Evolutionary conservation across 2,797 vertebrate genomes (phyloP), one percentile per base, ranked within the genome.

Genomic region (Heliangelus exortis): DNA sequence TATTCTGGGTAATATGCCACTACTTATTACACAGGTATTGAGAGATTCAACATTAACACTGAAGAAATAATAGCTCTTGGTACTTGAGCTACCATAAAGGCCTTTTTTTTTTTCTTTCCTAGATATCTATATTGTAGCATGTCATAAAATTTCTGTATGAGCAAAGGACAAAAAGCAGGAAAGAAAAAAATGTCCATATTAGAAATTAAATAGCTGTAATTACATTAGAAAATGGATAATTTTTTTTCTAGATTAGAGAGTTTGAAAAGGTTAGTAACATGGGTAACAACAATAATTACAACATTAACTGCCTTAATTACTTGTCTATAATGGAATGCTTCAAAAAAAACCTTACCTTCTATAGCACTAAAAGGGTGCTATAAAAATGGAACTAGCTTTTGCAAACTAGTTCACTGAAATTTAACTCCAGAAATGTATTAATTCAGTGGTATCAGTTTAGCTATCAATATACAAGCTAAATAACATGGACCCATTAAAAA

Each of bases 231-330:
- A 87, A 72, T 22, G 19, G 17, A 72, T 19, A 3, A 3, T 2
- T 4, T 15, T 55, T 51, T 83, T 93, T 25, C 54, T 58, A 75
- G 36, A 83, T 72, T 71, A 89, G 21, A 69, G 47, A 53, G 25
- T 77, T 59, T 87, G 50, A 80, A 92, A 94, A 84, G 31, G 57
- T 66, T 91, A 89, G 34, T 28, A 82, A 89, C 8, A 53, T 25
- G 18, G 48, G 28, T 59, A 87, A 77, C 34, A 90, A 54, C 8
- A 71, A 71, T 29, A 92, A 57, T 77, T 45, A 50, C 14, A 74
- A 55, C 86, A 68, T 53, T 68, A 61, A 73, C 7, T 73, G 45
- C 34, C 36, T 90, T 87, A 89, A 69, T 79, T 76, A 63, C 21
- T 31, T 55, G 26, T n/a, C 53, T 82, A 61, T 89, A 92, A 67